Evolutionary conservation across 1,140 invertebrate species (phyloP).

Genomic region (Microplitis demolitor): DNA sequence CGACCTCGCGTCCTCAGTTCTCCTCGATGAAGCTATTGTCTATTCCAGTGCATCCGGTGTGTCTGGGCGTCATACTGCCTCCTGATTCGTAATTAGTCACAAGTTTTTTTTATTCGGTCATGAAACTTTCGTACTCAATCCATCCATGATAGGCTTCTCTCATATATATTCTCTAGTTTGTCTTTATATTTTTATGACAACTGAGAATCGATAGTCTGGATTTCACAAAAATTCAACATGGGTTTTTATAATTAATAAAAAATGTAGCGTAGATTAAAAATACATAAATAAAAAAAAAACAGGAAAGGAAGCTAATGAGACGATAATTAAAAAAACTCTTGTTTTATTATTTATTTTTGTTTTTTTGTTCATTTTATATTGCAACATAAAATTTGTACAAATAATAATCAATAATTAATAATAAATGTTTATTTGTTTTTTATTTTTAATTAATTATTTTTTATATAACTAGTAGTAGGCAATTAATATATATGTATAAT

Average conservation of each 20-base stretch:
- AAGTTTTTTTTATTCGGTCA: slow-evolving; percentile 6
- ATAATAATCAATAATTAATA: slow-evolving; percentile 47
- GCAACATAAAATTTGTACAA: slow-evolving; percentile 63
- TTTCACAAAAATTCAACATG: too few species aligned
- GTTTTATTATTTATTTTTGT: slow-evolving; percentile 51
- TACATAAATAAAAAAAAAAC: background rate
- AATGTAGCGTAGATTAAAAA: too few species aligned
- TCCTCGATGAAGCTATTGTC: slow-evolving; percentile 25
- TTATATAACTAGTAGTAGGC: slow-evolving; percentile 33
- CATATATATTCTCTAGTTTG: too few species aligned
- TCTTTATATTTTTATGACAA: background rate
- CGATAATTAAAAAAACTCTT: slow-evolving; percentile 38
- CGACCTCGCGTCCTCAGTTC: slow-evolving; percentile 8
- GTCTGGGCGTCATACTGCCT: slow-evolving; percentile 11
- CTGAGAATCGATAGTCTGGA: too few species aligned
- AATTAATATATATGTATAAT: slow-evolving; percentile 39
- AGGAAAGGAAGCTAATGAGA: background rate
- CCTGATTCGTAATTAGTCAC: slow-evolving; percentile 23
- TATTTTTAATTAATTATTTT: too few species aligned
- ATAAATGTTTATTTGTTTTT: background rate
- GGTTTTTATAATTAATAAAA: too few species aligned
- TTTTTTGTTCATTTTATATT: slow-evolving; percentile 48
- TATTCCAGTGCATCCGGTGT: slow-evolving; percentile 24
- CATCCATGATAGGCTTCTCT: too few species aligned
- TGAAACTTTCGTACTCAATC: background rate